phyloP scores from a whole-genome alignment of 2,888 invertebrate genomes.

The Crocallis elinguaria region DNA sequence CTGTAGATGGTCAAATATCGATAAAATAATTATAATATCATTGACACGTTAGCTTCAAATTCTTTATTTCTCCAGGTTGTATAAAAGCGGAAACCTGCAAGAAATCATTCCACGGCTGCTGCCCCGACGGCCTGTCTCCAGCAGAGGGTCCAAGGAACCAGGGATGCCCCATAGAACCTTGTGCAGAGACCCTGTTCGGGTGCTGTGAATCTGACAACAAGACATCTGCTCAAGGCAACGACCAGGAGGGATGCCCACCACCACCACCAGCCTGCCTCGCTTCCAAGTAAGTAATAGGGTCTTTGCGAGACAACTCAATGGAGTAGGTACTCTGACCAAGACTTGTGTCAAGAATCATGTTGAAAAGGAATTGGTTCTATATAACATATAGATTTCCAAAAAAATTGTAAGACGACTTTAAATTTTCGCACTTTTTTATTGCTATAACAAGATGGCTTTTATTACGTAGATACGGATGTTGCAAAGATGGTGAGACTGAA shows the following conservation, averaged over 20 bases:
- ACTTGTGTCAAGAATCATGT: too few species aligned
- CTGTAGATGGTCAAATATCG: too few species aligned
- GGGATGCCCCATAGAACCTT: slow-evolving; percentile 91
- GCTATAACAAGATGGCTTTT: background rate
- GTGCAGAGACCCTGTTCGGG: slow-evolving; percentile 92
- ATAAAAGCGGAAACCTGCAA: slow-evolving; percentile 89
- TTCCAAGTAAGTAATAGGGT: slow-evolving; percentile 71
- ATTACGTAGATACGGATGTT: slow-evolving; percentile 86
- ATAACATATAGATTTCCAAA: background rate
- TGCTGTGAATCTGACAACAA: slow-evolving; percentile 91
- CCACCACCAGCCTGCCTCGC: slow-evolving; percentile 84
- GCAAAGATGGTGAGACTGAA: slow-evolving; percentile 87
- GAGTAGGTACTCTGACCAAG: too few species aligned
- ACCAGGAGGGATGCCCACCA: slow-evolving; percentile 93
- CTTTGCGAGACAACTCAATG: background rate
- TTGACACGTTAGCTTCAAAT: too few species aligned
- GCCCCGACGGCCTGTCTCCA: slow-evolving; percentile 92
- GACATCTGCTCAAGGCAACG: slow-evolving; percentile 91
- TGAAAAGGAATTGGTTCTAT: too few species aligned
- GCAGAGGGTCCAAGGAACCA: slow-evolving; percentile 88
- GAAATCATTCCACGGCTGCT: slow-evolving; percentile 91
- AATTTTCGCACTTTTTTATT: background rate
- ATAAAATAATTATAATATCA: too few species aligned
- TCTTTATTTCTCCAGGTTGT: slow-evolving; percentile 85
- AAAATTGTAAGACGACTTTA: background rate